Evolutionary conservation across 2,888 invertebrate species (phyloP).

Genomic region (Volucella inflata): DNA sequence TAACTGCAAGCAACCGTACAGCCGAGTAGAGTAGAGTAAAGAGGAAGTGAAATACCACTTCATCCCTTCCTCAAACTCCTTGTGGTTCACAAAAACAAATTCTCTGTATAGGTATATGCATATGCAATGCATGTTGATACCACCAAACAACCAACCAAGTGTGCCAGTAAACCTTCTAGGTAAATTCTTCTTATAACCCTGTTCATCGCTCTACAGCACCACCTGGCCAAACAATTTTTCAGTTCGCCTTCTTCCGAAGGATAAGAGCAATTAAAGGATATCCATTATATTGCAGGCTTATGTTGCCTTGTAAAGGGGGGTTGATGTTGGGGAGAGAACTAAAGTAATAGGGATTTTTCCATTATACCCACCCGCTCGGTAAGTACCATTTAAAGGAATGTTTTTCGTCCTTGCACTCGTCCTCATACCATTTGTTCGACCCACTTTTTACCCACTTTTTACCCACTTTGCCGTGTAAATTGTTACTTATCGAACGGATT

Average conservation of each 20-base stretch:
- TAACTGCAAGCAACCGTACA: constrained; percentile 16
- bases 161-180: background rate
- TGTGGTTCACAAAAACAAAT: constrained; percentile 23
- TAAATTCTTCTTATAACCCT: constrained; percentile 12
- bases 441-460: background rate
- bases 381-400: constrained; percentile 15
- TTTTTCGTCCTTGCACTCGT: constrained; percentile 1
- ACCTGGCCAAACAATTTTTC: background rate
- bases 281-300: constrained; percentile 61
- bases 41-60: constrained; percentile 19
- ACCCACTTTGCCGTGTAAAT: constrained; percentile 18
- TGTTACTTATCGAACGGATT: constrained; percentile 54
- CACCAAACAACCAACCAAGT: background rate
- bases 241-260: background rate
- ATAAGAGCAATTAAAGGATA: constrained; percentile 71
- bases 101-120: too few relatives aligned
- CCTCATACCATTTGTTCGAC: background rate
- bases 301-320: constrained; percentile 10
- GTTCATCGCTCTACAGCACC: constrained; percentile 14
- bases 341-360: constrained; percentile 36
- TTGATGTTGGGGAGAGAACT: constrained; percentile 7
- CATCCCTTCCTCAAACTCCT: background rate
- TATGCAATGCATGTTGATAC: too few relatives aligned
- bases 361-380: constrained; percentile 15
- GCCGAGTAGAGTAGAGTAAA: background rate